Conservation (phyloP, 2,113 vertebrate species). For the Takifugu bimaculatus region DNA sequence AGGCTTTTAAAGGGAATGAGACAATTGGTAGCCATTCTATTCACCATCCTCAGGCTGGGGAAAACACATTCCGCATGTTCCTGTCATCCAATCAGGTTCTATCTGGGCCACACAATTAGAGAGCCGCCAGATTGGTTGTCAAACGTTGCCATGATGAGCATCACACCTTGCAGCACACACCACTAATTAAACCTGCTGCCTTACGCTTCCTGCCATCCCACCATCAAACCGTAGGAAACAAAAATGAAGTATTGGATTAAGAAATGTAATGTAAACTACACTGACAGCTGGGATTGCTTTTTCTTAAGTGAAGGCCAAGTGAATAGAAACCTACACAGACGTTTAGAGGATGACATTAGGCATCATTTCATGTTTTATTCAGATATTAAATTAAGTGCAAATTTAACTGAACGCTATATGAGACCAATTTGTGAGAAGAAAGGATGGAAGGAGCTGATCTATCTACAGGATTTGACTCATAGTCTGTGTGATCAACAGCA, state of each 20-base stretch:
- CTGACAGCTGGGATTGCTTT: not conserved
- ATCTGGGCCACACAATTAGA: constrained; percentile 40
- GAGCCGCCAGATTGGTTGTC: constrained; percentile 44
- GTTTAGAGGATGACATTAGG: constrained; percentile 10
- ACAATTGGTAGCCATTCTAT: constrained; percentile 25
- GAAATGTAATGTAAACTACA: not conserved
- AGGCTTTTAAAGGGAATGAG: constrained; percentile 23
- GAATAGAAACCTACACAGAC: constrained; percentile 1
- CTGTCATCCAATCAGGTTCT: constrained; percentile 22
- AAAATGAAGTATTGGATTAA: not conserved
- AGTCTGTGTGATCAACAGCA: constrained; percentile 44
- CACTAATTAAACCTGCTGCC: constrained; percentile 43
- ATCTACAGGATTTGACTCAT: constrained; percentile 2
- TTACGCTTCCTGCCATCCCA: constrained; percentile 20
- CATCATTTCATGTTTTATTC: not conserved
- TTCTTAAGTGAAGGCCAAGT: not conserved
- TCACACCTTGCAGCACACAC: constrained; percentile 26
- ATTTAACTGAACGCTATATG: not conserved
- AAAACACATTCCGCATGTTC: not conserved
- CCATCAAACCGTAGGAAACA: constrained; percentile 8
- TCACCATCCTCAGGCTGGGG: not conserved
- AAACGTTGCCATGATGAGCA: constrained; percentile 18
- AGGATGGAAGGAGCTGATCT: not conserved
- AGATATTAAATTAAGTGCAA: not conserved
- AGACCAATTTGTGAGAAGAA: not conserved